These are phyloP conservation scores for Morpho deidamia DNA, from an alignment of 2,888 invertebrate genomes.

Conservation along the genomic window DNA sequence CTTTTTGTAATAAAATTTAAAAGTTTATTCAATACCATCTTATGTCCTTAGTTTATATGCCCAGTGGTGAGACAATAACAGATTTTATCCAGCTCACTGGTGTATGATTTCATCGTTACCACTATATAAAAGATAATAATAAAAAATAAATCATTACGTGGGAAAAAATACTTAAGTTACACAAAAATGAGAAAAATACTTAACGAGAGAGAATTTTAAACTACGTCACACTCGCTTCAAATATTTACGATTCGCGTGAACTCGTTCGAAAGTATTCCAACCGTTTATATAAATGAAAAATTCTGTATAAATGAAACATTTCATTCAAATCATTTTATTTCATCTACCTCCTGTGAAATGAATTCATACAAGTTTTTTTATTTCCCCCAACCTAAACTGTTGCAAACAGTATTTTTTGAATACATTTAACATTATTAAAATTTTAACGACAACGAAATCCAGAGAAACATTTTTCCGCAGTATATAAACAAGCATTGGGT, in stretches of 20 bases:
- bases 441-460: slow-evolving; percentile 14
- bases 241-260: slow-evolving; percentile 4
- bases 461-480: slow-evolving; percentile 22
- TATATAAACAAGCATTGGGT: slow-evolving; percentile 22
- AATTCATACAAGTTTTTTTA: no score
- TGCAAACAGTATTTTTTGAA: no score
- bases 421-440: slow-evolving; percentile 12
- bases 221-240: slow-evolving; percentile 3
- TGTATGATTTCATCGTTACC: no score
- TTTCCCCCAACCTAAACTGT: no score
- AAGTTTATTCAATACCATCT: no score
- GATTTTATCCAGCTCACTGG: neutral
- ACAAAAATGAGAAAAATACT: neutral
- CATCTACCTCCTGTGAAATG: neutral
- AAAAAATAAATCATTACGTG: no score
- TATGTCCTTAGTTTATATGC: no score
- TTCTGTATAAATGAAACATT: slow-evolving; percentile 8
- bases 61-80: no score
- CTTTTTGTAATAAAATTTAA: no score
- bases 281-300: slow-evolving; percentile 4
- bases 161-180: neutral
- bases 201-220: slow-evolving; percentile 1
- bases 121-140: no score
- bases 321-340: slow-evolving; percentile 9
- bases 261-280: neutral